These are phyloP conservation scores for Gouania willdenowi DNA, from an alignment of 2,797 vertebrate genomes.

Conservation along the genomic window DNA sequence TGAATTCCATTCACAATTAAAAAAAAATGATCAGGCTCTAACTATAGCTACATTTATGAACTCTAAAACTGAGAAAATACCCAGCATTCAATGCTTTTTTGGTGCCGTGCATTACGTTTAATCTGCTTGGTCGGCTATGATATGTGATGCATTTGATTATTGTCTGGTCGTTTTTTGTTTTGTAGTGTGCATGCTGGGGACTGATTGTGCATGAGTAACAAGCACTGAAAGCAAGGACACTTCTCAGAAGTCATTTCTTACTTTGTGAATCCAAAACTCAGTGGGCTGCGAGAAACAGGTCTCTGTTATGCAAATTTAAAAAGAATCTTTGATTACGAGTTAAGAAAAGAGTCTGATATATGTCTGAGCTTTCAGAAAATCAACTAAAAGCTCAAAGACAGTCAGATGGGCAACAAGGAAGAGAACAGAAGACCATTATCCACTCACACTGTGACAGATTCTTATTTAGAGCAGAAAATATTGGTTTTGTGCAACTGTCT, in stretches of 20 bases:
- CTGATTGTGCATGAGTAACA: not conserved
- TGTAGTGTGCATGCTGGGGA: not conserved
- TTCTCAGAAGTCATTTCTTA: slow-evolving; percentile 2
- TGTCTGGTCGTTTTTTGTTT: no score
- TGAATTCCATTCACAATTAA: no score
- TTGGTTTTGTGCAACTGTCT: slow-evolving; percentile 17
- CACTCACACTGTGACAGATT: slow-evolving; percentile 20
- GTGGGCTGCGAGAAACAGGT: slow-evolving; percentile 11
- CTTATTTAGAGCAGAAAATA: slow-evolving; percentile 17
- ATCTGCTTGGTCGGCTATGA: no score
- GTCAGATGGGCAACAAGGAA: not conserved
- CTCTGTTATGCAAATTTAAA: slow-evolving; percentile 14
- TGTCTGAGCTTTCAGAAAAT: no score
- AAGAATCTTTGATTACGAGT: no score
- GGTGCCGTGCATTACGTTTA: no score
- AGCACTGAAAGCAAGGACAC: not conserved
- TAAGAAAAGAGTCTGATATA: slow-evolving; percentile 8
- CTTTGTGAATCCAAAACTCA: slow-evolving; percentile 13
- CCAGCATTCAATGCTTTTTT: no score
- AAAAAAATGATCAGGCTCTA: no score
- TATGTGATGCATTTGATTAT: no score
- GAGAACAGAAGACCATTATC: no score
- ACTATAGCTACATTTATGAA: no score
- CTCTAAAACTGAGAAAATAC: no score
- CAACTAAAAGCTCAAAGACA: not conserved